Percentiles rank a stretch among this genome's conserved stretches.
Evolutionary conservation across 2,888 invertebrate genomes (phyloP).

Genomic region (Incurvaria masculella): DNA sequence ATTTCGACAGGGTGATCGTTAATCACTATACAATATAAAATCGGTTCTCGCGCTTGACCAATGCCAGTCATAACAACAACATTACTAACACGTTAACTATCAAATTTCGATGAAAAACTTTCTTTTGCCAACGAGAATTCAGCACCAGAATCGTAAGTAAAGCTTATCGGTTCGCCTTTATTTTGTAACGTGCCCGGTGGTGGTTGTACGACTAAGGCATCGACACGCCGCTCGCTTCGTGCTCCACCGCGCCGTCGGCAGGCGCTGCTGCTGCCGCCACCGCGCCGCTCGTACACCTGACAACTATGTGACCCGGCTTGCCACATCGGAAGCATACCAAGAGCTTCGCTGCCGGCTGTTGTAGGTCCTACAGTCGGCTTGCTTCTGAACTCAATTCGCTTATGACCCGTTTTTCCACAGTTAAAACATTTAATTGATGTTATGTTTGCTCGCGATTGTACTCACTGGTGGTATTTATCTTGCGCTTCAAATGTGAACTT

Average conservation of each 20-base stretch:
- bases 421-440: too few species aligned
- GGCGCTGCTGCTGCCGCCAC: too few species aligned
- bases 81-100: constrained; percentile 2
- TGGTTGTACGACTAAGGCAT: not conserved
- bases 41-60: constrained; percentile 8
- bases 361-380: too few species aligned
- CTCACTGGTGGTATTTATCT: too few species aligned
- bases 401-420: too few species aligned
- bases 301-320: not conserved
- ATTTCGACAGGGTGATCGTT: constrained; percentile 5
- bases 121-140: too few species aligned
- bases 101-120: too few species aligned
- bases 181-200: constrained; percentile 9
- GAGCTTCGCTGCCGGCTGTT: not conserved
- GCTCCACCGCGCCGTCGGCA: too few species aligned
- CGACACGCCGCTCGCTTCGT: too few species aligned
- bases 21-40: constrained; percentile 7
- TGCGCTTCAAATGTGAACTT: too few species aligned
- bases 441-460: too few species aligned
- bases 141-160: constrained; percentile 10
- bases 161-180: constrained; percentile 7
- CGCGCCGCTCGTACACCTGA: not conserved
- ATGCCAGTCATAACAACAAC: constrained; percentile 10
- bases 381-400: too few species aligned
- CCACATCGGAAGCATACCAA: not conserved